Evolutionary conservation across 2,797 vertebrate genomes (phyloP).

Genomic region (Megaceryle alcyon): DNA sequence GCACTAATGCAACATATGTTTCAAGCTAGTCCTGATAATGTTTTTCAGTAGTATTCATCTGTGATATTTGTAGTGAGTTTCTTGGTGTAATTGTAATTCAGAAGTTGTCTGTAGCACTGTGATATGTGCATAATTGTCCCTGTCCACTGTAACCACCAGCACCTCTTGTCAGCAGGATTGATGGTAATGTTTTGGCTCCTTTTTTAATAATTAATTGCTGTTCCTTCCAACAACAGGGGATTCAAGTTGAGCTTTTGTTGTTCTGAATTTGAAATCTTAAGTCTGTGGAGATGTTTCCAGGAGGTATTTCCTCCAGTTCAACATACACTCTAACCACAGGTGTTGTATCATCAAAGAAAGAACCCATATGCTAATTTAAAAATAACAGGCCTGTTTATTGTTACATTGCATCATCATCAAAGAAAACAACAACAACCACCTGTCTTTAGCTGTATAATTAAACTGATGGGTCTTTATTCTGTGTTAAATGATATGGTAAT

Average conservation of each 20-base stretch:
- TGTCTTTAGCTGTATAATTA: constrained; percentile 64
- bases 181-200: constrained; percentile 58
- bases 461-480: constrained; percentile 54
- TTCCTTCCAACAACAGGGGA: constrained; percentile 50
- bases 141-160: constrained; percentile 50
- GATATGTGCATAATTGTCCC: constrained; percentile 69
- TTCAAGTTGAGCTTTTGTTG: constrained; percentile 51
- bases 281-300: constrained; percentile 51
- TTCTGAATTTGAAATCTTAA: constrained; percentile 57
- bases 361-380: constrained; percentile 64
- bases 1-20: constrained; percentile 34
- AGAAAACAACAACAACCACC: constrained; percentile 75
- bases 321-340: constrained; percentile 54
- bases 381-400: constrained; percentile 69
- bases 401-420: constrained; percentile 65
- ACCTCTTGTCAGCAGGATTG: constrained; percentile 65
- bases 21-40: constrained; percentile 50
- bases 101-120: constrained; percentile 64
- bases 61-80: constrained; percentile 57
- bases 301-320: constrained; percentile 50
- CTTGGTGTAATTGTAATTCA: constrained; percentile 58
- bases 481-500: constrained; percentile 62
- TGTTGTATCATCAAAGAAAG: constrained; percentile 67
- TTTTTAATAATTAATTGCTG: constrained; percentile 71
- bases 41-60: constrained; percentile 45